phyloP scores from a whole-genome alignment of 2,113 vertebrate genomes.

The Pyrgilauda ruficollis region DNA sequence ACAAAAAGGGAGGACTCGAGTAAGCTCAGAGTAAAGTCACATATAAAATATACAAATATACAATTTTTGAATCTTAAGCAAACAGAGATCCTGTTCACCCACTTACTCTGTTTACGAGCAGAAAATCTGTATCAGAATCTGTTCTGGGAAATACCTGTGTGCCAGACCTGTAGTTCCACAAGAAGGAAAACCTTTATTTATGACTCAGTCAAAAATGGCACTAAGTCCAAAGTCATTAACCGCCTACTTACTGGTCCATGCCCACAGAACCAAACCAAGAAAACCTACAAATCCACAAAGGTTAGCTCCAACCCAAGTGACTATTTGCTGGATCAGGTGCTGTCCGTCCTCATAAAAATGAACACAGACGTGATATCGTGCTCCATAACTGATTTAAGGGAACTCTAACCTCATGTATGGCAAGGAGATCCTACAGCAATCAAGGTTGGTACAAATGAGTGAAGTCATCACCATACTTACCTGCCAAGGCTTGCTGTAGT shows the following conservation, averaged over 20 bases:
- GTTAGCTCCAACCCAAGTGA: background rate
- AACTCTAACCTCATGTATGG: background rate
- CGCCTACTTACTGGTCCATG: background rate
- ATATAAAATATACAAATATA: accelerated
- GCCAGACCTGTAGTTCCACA: background rate
- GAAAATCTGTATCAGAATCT: background rate
- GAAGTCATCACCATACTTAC: background rate
- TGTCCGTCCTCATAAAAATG: background rate
- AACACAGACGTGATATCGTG: accelerated
- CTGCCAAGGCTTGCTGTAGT: background rate
- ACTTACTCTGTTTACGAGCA: background rate
- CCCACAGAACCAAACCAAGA: background rate
- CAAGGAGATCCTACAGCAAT: background rate
- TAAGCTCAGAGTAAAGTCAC: background rate
- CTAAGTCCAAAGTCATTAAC: background rate
- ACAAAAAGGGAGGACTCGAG: background rate
- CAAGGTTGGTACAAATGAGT: background rate
- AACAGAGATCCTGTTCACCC: background rate
- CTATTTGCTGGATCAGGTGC: background rate
- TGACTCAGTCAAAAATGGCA: background rate
- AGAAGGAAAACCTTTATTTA: background rate
- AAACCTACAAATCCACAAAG: background rate
- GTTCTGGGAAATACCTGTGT: background rate
- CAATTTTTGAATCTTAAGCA: background rate
- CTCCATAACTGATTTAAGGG: background rate